These are phyloP conservation scores for Cyprinodon brontotheroides DNA, from an alignment of 2,113 vertebrate genomes.

Conservation along the genomic window DNA sequence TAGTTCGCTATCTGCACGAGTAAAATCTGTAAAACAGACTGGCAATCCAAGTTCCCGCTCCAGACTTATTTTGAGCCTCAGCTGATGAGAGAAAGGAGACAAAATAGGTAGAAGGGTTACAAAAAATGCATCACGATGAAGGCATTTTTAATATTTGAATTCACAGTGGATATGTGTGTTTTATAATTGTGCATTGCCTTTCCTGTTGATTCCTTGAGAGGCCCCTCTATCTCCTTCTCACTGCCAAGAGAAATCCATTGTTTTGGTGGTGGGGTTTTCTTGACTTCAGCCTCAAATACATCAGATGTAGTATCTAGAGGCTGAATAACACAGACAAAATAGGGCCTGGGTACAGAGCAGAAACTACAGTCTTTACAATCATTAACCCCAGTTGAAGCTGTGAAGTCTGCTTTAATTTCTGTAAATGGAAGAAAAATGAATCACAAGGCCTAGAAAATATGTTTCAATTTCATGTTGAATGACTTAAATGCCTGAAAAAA, in stretches of 20 bases:
- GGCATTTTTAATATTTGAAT: neutral
- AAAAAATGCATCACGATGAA: neutral
- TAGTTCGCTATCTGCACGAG: conserved; percentile 70
- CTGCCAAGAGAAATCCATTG: conserved; percentile 90
- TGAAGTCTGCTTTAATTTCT: neutral
- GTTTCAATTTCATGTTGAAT: no score
- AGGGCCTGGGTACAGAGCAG: neutral
- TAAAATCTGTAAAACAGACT: conserved; percentile 80
- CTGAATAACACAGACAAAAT: conserved; percentile 63
- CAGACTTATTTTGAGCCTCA: conserved; percentile 80
- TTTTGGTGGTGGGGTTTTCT: conserved; percentile 74
- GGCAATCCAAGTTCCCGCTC: conserved; percentile 77
- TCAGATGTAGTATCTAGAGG: conserved; percentile 65
- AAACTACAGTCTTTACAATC: neutral
- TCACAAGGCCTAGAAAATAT: no score
- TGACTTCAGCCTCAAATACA: conserved; percentile 53
- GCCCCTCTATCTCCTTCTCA: conserved; percentile 89
- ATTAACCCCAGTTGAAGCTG: neutral
- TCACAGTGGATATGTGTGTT: neutral
- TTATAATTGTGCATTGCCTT: conserved; percentile 50
- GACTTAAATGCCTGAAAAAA: no score
- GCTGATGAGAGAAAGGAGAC: conserved; percentile 66
- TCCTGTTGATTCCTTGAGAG: conserved; percentile 72
- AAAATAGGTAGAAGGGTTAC: neutral
- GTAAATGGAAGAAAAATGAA: neutral